A percentile compares a stretch with the other conserved stretches of the same genome.
phyloP scores from a whole-genome alignment of 2,113 vertebrate genomes.

The Chloropsis cyanopogon region DNA sequence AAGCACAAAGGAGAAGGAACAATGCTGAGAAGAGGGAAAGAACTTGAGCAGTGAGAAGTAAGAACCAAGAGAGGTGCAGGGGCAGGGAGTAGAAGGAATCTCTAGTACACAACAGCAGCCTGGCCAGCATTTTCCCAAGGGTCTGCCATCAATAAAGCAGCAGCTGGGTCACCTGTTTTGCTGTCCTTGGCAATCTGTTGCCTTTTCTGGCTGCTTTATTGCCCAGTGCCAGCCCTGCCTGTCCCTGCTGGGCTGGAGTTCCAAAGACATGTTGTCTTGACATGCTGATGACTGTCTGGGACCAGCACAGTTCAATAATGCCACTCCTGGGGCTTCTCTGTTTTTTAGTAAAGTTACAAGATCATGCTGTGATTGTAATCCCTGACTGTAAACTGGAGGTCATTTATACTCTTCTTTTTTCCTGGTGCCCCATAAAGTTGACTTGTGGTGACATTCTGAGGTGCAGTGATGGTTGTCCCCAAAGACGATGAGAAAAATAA shows the following conservation, averaged over 20 bases:
- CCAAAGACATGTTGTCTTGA: background rate
- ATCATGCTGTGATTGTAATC: background rate
- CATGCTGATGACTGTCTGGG: background rate
- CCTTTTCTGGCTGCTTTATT: background rate
- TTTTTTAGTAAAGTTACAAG: background rate
- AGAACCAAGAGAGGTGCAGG: background rate
- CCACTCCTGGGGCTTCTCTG: background rate
- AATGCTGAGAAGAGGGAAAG: background rate
- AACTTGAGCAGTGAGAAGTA: background rate
- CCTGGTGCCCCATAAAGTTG: background rate
- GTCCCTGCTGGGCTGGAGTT: background rate
- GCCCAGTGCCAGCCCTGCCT: background rate
- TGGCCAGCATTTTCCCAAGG: background rate
- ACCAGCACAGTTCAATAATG: accelerated
- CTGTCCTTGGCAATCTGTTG: background rate
- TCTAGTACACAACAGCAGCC: background rate
- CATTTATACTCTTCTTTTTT: background rate
- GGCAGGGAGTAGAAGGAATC: background rate
- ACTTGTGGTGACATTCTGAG: background rate
- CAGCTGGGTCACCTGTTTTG: background rate
- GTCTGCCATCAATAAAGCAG: background rate
- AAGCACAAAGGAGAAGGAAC: background rate
- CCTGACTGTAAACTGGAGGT: background rate
- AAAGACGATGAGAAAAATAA: background rate
- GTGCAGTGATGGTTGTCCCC: background rate